Conservation (phyloP, 2,113 vertebrate genomes). For the Monopterus albus region DNA sequence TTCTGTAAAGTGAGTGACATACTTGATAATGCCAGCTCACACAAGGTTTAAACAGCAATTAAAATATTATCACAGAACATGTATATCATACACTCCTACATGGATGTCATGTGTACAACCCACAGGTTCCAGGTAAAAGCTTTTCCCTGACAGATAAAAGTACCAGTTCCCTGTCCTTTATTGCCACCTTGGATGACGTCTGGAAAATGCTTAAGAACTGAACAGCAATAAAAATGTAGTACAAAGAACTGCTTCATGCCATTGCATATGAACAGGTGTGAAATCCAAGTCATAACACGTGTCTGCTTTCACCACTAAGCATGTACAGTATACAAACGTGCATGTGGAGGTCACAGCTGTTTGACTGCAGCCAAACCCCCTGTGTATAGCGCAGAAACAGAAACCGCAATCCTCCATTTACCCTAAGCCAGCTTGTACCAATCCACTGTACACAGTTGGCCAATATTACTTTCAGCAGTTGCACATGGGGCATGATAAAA, state of each 20-base stretch:
- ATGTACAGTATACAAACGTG: background rate
- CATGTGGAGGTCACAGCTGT: conserved; percentile 66
- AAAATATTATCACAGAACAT: too few relatives aligned
- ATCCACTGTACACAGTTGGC: conserved; percentile 4
- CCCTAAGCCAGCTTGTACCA: conserved; percentile 38
- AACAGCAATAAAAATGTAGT: conserved; percentile 29
- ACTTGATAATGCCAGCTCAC: too few relatives aligned
- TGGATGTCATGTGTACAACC: conserved; percentile 61
- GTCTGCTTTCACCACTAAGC: conserved; percentile 22
- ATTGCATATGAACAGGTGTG: conserved; percentile 51
- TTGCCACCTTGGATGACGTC: conserved; percentile 2
- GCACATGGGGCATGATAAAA: conserved; percentile 1
- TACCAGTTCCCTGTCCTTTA: conserved; percentile 17
- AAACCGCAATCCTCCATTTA: conserved; percentile 41
- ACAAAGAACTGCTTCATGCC: background rate
- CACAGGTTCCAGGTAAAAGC: conserved; percentile 18
- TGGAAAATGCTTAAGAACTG: conserved; percentile 24
- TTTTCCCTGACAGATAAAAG: conserved; percentile 1
- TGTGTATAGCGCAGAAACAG: conserved; percentile 29
- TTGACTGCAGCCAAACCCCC: conserved; percentile 41
- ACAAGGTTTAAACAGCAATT: too few relatives aligned
- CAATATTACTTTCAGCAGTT: conserved; percentile 26
- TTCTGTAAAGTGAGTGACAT: too few relatives aligned
- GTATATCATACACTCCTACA: too few relatives aligned
- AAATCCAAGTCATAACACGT: conserved; percentile 53